Percentiles rank a stretch among this genome's conserved stretches.
phyloP scores from a whole-genome alignment of 2,113 vertebrate species.

The Lagopus leucura region DNA sequence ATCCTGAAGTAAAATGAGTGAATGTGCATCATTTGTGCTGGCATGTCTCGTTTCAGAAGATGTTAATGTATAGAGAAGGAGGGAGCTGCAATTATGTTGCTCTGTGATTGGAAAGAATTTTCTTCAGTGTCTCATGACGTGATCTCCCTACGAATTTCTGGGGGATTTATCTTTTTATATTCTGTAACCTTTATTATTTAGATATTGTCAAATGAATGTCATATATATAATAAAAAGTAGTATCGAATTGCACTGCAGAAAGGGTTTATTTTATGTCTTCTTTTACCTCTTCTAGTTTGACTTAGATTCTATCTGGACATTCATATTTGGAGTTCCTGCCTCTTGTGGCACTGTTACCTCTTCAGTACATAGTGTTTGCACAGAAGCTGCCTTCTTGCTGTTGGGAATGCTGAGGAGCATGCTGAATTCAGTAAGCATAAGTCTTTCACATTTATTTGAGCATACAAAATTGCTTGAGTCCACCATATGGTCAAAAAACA shows the following conservation, averaged over 20 bases:
- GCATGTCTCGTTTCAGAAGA: background rate
- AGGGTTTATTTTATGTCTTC: background rate
- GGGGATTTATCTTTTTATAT: background rate
- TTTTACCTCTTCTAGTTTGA: conserved; percentile 85
- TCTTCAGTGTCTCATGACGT: background rate
- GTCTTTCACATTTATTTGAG: background rate
- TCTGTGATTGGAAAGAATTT: background rate
- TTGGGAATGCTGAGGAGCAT: conserved; percentile 97
- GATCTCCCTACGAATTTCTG: background rate
- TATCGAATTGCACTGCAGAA: background rate
- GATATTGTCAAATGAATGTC: background rate
- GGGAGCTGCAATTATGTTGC: background rate
- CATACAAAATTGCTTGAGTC: background rate
- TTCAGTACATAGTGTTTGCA: conserved; percentile 92
- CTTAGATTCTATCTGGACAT: conserved; percentile 97
- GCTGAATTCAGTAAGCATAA: conserved; percentile 92
- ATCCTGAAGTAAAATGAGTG: background rate
- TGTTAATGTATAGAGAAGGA: background rate
- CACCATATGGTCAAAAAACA: background rate
- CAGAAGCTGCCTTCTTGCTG: conserved; percentile 92
- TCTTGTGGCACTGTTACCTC: conserved; percentile 90
- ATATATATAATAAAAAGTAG: background rate
- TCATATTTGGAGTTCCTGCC: conserved; percentile 96
- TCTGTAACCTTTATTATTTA: background rate
- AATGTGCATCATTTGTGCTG: background rate